These are phyloP conservation scores for Mesochorus sp. DNA, from an alignment of 2,888 invertebrate species.

Conservation along the genomic window DNA sequence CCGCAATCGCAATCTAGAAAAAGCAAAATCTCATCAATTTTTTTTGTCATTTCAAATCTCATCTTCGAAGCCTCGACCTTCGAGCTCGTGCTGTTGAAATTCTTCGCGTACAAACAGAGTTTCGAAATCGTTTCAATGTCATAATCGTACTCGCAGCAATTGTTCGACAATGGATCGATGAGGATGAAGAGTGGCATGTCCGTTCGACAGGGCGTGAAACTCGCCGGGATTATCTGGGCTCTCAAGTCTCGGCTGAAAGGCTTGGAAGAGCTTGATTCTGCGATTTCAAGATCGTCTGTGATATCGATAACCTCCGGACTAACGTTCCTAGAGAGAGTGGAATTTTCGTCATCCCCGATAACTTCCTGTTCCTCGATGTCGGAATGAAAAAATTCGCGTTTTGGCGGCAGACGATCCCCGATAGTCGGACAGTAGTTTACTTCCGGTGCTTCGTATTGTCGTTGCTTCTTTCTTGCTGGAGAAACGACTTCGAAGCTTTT, in stretches of 20 bases:
- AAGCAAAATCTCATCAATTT: too few relatives aligned
- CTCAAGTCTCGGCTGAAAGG: neutral
- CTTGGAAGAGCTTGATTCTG: neutral
- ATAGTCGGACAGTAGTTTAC: too few relatives aligned
- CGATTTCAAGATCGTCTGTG: neutral
- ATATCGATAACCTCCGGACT: neutral
- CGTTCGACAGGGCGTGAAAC: neutral
- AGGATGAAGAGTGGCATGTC: neutral
- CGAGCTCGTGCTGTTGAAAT: too few relatives aligned
- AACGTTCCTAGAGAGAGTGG: neutral
- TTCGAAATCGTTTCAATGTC: neutral
- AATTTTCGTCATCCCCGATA: too few relatives aligned
- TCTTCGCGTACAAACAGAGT: neutral
- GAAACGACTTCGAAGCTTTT: neutral
- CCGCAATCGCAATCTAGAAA: too few relatives aligned
- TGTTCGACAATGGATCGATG: conserved; percentile 27
- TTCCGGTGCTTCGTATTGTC: neutral
- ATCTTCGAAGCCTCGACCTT: too few relatives aligned
- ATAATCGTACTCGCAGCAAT: conserved; percentile 49
- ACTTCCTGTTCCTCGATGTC: too few relatives aligned
- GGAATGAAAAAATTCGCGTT: too few relatives aligned
- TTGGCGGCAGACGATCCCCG: too few relatives aligned
- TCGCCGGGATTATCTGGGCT: neutral
- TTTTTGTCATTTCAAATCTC: neutral
- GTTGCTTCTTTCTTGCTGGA: conserved; percentile 1